A percentile compares a stretch with the other conserved stretches of the same genome.
Conservation (phyloP, 2,113 vertebrate genomes). For the Mustela nigripes region DNA sequence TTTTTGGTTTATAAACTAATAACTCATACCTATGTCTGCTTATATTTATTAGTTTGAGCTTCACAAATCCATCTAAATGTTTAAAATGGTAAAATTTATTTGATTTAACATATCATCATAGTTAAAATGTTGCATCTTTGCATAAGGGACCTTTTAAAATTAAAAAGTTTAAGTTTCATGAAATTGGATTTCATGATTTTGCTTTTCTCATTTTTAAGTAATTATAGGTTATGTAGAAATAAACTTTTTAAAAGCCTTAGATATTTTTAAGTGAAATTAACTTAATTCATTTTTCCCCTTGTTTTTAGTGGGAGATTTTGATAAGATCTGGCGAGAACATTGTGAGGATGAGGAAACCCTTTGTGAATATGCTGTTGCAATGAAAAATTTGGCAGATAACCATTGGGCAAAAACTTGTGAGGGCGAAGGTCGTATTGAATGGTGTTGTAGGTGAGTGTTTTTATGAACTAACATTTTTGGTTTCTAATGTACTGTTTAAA, state of each 20-base stretch:
- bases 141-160: slow-evolving; percentile 31
- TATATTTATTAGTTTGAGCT: background rate
- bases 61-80: background rate
- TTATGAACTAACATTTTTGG: slow-evolving; percentile 23
- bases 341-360: slow-evolving; percentile 98
- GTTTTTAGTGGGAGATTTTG: slow-evolving; percentile 96
- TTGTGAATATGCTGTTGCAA: slow-evolving; percentile 98
- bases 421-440: slow-evolving; percentile 98
- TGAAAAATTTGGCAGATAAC: slow-evolving; percentile 99
- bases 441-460: slow-evolving; percentile 96
- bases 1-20: slow-evolving; percentile 27
- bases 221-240: slow-evolving; percentile 7
- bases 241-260: slow-evolving; percentile 44
- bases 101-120: background rate
- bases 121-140: slow-evolving; percentile 15
- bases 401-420: slow-evolving; percentile 97
- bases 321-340: slow-evolving; percentile 99
- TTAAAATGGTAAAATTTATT: slow-evolving; percentile 41
- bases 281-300: slow-evolving; percentile 76
- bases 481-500: slow-evolving; percentile 22
- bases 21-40: background rate
- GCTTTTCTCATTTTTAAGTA: slow-evolving; percentile 29
- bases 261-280: slow-evolving; percentile 42
- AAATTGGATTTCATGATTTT: slow-evolving; percentile 36
- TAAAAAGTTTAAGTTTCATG: background rate